Base-by-base conservation (phyloP, 2,113 vertebrate species). In the cattle (Bos taurus) region DNA sequence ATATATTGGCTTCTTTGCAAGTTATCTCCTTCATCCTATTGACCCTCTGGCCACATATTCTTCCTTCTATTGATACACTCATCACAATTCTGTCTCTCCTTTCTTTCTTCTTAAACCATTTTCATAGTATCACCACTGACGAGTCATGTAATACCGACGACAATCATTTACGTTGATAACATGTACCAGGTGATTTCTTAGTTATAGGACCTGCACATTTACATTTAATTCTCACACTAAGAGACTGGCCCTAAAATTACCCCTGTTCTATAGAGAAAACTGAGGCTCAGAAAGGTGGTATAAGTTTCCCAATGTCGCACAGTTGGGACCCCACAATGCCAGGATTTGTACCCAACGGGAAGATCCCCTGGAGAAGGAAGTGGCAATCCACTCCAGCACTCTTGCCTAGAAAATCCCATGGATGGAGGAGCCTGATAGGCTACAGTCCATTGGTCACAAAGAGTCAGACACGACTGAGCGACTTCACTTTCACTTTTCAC, bases 131-230 rank as follows among this genome's bases (percentile, higher is more conserved):
- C 26, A 67, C 52, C 17, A 71, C 28, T 15, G 19, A 60, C 4
- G 19, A 90, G 46, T 56, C 25, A 85, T 12, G 59, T 52, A 56
- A 86, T 40, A 43, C 71, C 21, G 74, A 2, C 12, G 15, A 85
- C 30, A 81, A 48, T 89, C 5, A 77, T 91, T 89, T 88, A 86
- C 33, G 11, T 3, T 60, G 52, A 90, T 21, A 64, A 59, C 28
- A 88, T 60, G 81, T 89, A 15, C 60, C 46, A 93, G 96, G 46
- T 85, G 48, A 46, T n/a, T 93, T 50, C 40, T 84, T 80, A 48
- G 40, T 80, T 88, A 54, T 0, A 59, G 19, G 52, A 56, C 33
- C 23, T 64, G 21, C 2, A 15, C 17, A 6, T 87, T 94, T 92
- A 46, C 56, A 87, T 71, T 90, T 89, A 78, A 71, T 54, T 94